Conservation (phyloP, 2,888 invertebrate genomes). For the Heliothis peltigera region DNA sequence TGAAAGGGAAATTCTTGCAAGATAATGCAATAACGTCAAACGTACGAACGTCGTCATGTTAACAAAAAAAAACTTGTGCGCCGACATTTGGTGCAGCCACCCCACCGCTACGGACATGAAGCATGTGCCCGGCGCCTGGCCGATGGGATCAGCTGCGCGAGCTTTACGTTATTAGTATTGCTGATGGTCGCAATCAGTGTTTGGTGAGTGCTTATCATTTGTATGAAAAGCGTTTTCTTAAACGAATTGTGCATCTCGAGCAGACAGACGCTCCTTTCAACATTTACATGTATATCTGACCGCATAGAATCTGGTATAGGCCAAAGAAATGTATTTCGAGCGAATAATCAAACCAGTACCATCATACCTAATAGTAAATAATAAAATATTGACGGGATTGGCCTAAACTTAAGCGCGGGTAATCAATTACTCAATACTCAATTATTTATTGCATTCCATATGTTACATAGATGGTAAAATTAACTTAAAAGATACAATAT, state of each 20-base stretch:
- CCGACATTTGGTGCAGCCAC: conserved; percentile 25
- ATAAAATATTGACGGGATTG: too few species aligned
- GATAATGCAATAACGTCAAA: background rate
- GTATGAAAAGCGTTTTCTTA: background rate
- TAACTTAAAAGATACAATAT: too few species aligned
- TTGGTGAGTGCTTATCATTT: background rate
- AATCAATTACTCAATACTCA: too few species aligned
- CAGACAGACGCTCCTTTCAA: too few species aligned
- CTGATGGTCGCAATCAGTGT: background rate
- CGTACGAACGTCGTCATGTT: background rate
- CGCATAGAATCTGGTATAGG: too few species aligned
- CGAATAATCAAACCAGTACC: too few species aligned
- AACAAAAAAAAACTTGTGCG: background rate
- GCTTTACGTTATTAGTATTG: background rate
- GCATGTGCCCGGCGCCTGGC: background rate
- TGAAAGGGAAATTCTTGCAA: background rate
- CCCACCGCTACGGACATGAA: background rate
- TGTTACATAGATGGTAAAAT: too few species aligned
- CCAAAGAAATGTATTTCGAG: too few species aligned
- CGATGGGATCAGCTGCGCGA: background rate
- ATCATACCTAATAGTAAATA: too few species aligned
- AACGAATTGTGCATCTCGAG: background rate
- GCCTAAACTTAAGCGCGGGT: too few species aligned
- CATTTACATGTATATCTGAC: background rate
- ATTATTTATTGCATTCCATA: too few species aligned